Base-by-base conservation (phyloP, 2,797 vertebrate genomes). In the Chrosomus eos region DNA sequence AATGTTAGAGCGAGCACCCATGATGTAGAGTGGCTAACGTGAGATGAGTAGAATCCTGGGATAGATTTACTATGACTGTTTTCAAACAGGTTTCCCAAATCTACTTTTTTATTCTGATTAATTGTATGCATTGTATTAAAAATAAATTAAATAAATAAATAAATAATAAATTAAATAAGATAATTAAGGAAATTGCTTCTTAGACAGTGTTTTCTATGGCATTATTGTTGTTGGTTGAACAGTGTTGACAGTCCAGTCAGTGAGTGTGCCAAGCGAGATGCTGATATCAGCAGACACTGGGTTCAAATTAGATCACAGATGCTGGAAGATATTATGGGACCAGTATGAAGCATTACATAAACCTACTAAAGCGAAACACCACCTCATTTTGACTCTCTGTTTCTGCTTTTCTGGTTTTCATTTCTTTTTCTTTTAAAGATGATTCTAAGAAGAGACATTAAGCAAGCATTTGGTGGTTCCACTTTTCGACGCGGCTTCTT, bases 331-430 rank as follows among this genome's bases (percentile, higher is more conserved):
- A 81, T 26, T 51, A 66, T 82, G 23, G 23, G 60, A 19, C 40
- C 81, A 66, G 58, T 83, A 43, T 53, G 31, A 75, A 75, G 60
- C 7, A 21, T 36, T 51, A 82, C 43, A 51, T 66, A 16, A 28
- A 75, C 1, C 33, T 48, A 26, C 71, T 67, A 28, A 83, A 48
- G 6, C n/a, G 16, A 53, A 66, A 1, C 0, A 18, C 53, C 31
- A 36, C 43, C 43, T 75, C 16, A 23, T 66, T 53, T 83, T 16
- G 75, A 83, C 81, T 51, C 71, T 53, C 23, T 66, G 45, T n/a
- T 83, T 83, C 81, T 83, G 60, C 81, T 83, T 66, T 82, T 23
- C 71, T 26, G 31, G 23, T 43, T 74, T 82, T 75, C 31, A 53
- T 83, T 83, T 75, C n/a, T 21, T 72, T 82, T 82, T 75, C 51